Evolutionary conservation across 2,113 vertebrate genomes (phyloP), one percentile per base, ranked within the genome.

Genomic region (Leucosticte australis): DNA sequence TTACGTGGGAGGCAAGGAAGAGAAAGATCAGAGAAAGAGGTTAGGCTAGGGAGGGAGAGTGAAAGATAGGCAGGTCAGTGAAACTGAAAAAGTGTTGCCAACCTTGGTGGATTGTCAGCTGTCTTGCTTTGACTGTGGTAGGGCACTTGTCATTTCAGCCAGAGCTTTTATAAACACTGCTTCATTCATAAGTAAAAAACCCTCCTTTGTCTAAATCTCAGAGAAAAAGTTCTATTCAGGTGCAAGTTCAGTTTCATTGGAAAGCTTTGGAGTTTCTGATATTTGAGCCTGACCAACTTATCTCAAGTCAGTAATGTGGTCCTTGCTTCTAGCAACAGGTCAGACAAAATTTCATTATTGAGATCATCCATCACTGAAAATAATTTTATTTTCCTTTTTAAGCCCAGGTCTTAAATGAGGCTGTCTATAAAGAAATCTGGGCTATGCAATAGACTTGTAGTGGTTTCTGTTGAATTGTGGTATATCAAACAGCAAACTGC

Each of bases 321-420:
- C 28, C 77, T 81, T 88, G 30, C 65, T 88, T 85, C 75, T 59
- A 76, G 63, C 46, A 80, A 82, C 65, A 76, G 62, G 31, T 92
- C 87, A 88, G 59, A 65, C 3, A 7, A 46, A 87, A 94, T 87
- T 92, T 92, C 1, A 1, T 78, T 95, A 6, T 79, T 90, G 69
- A 91, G 55, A 87, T 91, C 78, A 89, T 87, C 65, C 70, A 60
- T 94, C 87, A 78, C 12, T 92, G 71, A 78, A 92, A 96, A 91
- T 69, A 0, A 1, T 75, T 91, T 55, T 57, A 46, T 89, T 95
- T 91, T 89, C 60, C 89, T 94, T 92, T 85, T 83, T 57, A 95
- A 67, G 13, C 67, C 14, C 0, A 11, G 39, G 9, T 86, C 76
- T 86, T 77, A 86, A 94, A 83, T 64, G 49, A 93, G 83, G 18